phyloP scores from a whole-genome alignment of 2,113 vertebrate genomes.

The Hyaena hyaena region DNA sequence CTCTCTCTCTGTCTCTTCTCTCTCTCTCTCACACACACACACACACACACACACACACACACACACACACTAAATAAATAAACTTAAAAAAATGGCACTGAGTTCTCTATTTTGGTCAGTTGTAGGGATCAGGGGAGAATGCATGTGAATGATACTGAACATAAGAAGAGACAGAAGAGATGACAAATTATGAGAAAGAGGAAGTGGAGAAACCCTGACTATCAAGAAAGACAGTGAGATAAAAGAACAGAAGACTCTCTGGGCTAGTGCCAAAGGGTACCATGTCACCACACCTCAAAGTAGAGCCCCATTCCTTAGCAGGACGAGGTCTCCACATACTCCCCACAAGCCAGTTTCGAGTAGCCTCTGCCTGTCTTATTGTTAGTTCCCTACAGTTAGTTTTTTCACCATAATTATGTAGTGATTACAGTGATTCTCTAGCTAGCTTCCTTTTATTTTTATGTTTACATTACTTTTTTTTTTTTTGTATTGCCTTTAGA shows the following conservation, averaged over 20 bases:
- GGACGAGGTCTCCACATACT: background rate
- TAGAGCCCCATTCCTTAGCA: background rate
- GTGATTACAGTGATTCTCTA: background rate
- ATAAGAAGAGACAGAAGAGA: background rate
- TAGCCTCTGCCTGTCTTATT: background rate
- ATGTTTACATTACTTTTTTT: background rate
- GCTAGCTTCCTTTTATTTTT: background rate
- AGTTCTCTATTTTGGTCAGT: background rate
- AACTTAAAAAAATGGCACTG: too few relatives aligned
- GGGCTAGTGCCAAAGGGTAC: background rate
- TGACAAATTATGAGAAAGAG: background rate
- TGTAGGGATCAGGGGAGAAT: background rate
- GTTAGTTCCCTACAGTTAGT: background rate
- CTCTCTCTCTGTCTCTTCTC: too few relatives aligned
- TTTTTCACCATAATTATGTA: background rate
- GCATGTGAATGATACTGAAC: background rate
- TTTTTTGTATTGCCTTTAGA: slow-evolving; percentile 16
- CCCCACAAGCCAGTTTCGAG: background rate
- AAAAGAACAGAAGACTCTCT: background rate
- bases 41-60: too few relatives aligned
- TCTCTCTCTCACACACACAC: too few relatives aligned
- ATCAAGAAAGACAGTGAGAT: background rate
- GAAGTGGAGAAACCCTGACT: background rate
- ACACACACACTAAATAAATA: too few relatives aligned
- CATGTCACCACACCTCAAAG: background rate